Evolutionary conservation across 2,113 vertebrate species (phyloP).

Genomic region (Sinosuthora webbiana): DNA sequence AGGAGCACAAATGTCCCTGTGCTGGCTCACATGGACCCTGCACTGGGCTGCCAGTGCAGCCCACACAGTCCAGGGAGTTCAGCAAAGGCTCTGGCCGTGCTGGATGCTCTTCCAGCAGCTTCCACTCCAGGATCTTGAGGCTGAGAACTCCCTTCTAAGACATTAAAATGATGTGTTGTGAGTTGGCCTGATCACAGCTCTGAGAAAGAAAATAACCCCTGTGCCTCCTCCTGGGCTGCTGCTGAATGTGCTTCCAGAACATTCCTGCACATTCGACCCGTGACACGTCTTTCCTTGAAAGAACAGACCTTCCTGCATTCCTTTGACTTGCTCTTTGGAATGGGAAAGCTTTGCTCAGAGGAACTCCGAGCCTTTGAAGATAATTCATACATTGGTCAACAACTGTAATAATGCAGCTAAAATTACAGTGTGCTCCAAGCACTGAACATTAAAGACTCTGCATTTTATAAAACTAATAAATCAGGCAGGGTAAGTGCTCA

Average conservation of each 20-base stretch:
- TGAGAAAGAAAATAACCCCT: background rate
- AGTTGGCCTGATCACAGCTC: background rate
- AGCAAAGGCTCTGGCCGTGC: background rate
- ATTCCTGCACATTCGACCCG: background rate
- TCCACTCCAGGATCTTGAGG: background rate
- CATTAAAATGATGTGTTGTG: background rate
- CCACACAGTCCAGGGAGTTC: accelerated
- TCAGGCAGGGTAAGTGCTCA: conserved; percentile 34
- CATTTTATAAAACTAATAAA: conserved; percentile 74
- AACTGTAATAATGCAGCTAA: conserved; percentile 66
- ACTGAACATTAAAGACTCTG: conserved; percentile 69
- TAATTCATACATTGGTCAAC: conserved; percentile 72
- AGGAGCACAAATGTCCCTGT: background rate
- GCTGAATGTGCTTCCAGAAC: conserved; percentile 16
- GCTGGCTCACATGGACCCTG: background rate
- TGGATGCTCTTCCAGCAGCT: background rate
- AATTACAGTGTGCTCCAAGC: conserved; percentile 61
- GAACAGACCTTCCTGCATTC: conserved; percentile 53
- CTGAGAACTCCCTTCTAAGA: background rate
- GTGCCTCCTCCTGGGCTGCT: background rate
- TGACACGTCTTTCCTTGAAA: conserved; percentile 55
- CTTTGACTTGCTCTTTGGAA: conserved; percentile 39
- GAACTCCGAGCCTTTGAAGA: conserved; percentile 70
- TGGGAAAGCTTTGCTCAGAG: conserved; percentile 64
- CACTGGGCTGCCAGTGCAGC: background rate